Evolutionary conservation across 2,888 invertebrate species (phyloP).

Genomic region (Laothoe populi): DNA sequence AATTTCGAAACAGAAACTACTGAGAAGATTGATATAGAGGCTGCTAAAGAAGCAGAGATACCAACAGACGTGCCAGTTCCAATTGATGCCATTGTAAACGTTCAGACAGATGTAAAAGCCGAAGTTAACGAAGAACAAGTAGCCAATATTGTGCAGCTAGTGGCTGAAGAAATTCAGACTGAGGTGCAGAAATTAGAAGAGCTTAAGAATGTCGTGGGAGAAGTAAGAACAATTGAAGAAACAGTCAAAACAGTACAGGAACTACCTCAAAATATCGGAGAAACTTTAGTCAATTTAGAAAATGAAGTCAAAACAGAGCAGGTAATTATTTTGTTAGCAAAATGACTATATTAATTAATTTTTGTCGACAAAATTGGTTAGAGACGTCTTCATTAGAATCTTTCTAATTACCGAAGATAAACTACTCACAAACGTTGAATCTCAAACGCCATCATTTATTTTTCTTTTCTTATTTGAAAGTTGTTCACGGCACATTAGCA

Average conservation of each 20-base stretch:
- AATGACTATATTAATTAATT: no score
- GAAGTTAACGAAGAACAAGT: neutral
- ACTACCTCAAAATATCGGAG: conserved; percentile 62
- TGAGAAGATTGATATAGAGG: conserved; percentile 36
- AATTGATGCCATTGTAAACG: neutral
- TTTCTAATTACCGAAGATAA: no score
- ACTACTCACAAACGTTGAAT: no score
- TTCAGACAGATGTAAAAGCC: neutral
- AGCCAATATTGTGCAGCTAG: neutral
- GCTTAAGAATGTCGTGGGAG: conserved; percentile 36
- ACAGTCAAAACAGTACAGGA: conserved; percentile 42
- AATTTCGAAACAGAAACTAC: conserved; percentile 28
- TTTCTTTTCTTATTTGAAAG: no score
- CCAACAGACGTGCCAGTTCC: conserved; percentile 1
- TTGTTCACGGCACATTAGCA: no score
- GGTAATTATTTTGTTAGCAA: no score
- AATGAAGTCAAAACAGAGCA: conserved; percentile 60
- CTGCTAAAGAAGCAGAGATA: conserved; percentile 32
- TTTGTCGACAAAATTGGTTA: no score
- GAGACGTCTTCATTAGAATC: no score
- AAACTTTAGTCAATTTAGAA: conserved; percentile 60
- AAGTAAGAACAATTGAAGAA: conserved; percentile 36
- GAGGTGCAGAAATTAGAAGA: conserved; percentile 9
- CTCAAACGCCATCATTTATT: no score
- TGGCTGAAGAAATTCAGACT: neutral